A percentile compares a stretch with the other conserved stretches of the same genome.
Evolutionary conservation across 2,113 vertebrate species (phyloP).

Genomic region (Cyphotilapia sp.): DNA sequence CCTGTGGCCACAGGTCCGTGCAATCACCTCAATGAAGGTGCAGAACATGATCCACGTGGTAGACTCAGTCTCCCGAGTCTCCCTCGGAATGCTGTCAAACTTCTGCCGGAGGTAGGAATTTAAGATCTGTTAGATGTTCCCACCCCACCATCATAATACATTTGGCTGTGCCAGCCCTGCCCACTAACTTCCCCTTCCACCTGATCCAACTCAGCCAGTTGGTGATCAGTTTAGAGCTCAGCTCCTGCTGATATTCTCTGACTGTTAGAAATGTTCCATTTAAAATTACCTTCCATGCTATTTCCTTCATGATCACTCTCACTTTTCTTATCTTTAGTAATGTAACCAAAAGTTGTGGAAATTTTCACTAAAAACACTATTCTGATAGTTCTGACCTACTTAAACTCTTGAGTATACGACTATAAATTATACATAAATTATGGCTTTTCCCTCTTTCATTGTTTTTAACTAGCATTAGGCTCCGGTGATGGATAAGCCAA

Average conservation of each 20-base stretch:
- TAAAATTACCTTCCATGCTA: background rate
- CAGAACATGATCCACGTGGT: background rate
- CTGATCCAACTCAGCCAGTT: background rate
- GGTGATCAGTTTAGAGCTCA: background rate
- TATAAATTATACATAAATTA: background rate
- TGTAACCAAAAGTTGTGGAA: background rate
- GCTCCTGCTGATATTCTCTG: background rate
- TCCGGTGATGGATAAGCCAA: background rate
- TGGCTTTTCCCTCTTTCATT: background rate
- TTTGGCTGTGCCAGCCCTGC: background rate
- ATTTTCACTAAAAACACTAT: background rate
- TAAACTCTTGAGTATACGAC: background rate
- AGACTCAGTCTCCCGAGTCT: background rate
- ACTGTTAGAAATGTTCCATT: background rate
- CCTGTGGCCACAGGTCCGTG: background rate
- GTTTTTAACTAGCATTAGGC: background rate
- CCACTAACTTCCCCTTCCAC: background rate
- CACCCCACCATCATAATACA: background rate
- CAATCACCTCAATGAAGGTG: background rate
- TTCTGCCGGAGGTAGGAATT: background rate
- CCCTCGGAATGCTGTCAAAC: background rate
- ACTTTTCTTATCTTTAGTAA: background rate
- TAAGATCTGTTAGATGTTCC: background rate
- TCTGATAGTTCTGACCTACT: background rate
- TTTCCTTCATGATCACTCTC: background rate